Evolutionary conservation across 2,888 invertebrate species (phyloP).

Genomic region (Mongoloraphidia duomilia): DNA sequence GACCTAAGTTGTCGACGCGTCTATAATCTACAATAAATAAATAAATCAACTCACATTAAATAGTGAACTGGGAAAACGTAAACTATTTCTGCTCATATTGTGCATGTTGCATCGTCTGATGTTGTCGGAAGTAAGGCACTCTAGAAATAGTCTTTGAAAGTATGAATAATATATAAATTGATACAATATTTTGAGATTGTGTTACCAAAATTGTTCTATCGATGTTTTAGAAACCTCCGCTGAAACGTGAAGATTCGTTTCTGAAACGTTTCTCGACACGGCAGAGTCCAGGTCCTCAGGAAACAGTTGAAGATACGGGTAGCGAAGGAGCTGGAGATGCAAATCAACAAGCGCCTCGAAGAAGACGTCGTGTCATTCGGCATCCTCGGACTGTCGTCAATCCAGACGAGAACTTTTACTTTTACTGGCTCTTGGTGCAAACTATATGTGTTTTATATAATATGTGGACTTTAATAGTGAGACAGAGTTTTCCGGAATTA

Average conservation of each 20-base stretch:
- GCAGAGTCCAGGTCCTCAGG: slow-evolving; percentile 77
- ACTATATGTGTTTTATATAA: slow-evolving; percentile 87
- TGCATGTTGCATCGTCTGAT: too few relatives aligned
- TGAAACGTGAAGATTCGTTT: slow-evolving; percentile 87
- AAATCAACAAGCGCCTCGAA: slow-evolving; percentile 31
- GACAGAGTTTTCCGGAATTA: slow-evolving; percentile 88
- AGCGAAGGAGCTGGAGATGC: slow-evolving; percentile 33
- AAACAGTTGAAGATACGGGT: slow-evolving; percentile 55
- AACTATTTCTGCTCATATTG: too few relatives aligned
- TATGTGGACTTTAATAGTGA: slow-evolving; percentile 87
- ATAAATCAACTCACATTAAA: too few relatives aligned
- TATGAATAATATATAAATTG: too few relatives aligned
- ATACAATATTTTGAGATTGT: too few relatives aligned
- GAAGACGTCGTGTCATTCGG: slow-evolving; percentile 52
- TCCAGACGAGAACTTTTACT: slow-evolving; percentile 91
- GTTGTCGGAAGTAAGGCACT: too few relatives aligned
- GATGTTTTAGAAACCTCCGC: slow-evolving; percentile 49
- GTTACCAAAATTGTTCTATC: background rate
- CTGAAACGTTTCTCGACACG: slow-evolving; percentile 86
- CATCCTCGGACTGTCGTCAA: slow-evolving; percentile 76
- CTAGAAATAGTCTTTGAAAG: too few relatives aligned
- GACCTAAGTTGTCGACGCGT: too few relatives aligned
- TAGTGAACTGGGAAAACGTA: too few relatives aligned
- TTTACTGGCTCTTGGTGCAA: slow-evolving; percentile 85
- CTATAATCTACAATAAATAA: too few relatives aligned